These are phyloP conservation scores for Paratrypauchen microcephalus DNA, from an alignment of 2,797 vertebrate genomes.

Conservation along the genomic window DNA sequence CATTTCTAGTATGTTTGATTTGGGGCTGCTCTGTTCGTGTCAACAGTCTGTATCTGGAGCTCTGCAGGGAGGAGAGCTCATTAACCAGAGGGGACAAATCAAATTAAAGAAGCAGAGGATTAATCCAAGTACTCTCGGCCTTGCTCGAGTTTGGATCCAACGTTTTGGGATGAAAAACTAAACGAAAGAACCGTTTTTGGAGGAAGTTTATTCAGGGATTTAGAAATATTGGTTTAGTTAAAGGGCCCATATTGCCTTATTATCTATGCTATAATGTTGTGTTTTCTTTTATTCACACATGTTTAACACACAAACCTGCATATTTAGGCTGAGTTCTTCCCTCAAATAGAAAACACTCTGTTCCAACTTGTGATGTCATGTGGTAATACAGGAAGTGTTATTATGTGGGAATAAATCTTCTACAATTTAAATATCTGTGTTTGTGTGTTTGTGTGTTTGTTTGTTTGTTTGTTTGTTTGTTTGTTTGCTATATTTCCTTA, in stretches of 20 bases:
- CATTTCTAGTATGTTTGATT: conserved; percentile 45
- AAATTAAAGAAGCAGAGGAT: conserved; percentile 68
- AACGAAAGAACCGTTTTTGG: conserved; percentile 14
- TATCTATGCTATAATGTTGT: too few relatives aligned
- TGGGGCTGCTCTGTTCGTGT: conserved; percentile 55
- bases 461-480: too few relatives aligned
- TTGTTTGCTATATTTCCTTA: too few relatives aligned
- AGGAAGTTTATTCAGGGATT: conserved; percentile 34
- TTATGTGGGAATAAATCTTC: neutral
- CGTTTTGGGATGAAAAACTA: conserved; percentile 34
- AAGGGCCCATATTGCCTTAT: too few relatives aligned
- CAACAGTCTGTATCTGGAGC: conserved; percentile 63
- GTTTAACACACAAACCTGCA: too few relatives aligned
- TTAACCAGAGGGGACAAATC: conserved; percentile 65
- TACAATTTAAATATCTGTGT: too few relatives aligned
- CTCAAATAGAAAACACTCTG: too few relatives aligned
- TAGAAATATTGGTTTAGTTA: conserved; percentile 17
- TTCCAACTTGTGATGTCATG: too few relatives aligned
- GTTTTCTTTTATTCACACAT: too few relatives aligned
- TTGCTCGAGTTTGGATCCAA: conserved; percentile 46
- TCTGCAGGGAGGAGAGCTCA: conserved; percentile 64
- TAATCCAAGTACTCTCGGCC: conserved; percentile 57
- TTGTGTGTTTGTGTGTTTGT: too few relatives aligned
- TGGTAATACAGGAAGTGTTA: too few relatives aligned
- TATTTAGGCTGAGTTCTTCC: too few relatives aligned